Evolutionary conservation across 1,140 invertebrate species (phyloP).

Genomic region (Zelostemma sp.): DNA sequence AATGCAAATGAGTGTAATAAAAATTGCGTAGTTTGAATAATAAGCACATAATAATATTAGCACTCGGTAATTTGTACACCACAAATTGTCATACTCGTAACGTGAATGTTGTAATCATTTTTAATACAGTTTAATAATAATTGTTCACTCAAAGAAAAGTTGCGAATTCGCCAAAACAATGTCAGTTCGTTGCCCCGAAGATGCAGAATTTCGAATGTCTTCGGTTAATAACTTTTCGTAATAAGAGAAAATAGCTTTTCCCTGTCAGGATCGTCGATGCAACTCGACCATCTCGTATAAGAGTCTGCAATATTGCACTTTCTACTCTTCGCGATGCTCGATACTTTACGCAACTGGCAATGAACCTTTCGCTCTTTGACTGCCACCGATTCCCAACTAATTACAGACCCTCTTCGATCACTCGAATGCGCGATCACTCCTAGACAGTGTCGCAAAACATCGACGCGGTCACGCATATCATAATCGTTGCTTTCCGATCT

Average conservation of each 20-base stretch:
- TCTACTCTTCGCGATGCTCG: constrained; percentile 32
- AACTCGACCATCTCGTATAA: constrained; percentile 40
- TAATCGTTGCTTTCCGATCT: too few species aligned
- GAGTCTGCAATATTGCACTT: constrained; percentile 40
- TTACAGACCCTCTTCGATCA: not conserved
- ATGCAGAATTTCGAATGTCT: not conserved
- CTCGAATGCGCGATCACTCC: not conserved
- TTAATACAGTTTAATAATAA: too few species aligned
- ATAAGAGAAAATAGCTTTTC: constrained; percentile 48
- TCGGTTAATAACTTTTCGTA: constrained; percentile 48
- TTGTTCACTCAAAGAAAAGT: too few species aligned
- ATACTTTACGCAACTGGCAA: constrained; percentile 48
- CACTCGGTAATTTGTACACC: too few species aligned
- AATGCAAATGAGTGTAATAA: too few species aligned
- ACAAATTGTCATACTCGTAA: too few species aligned
- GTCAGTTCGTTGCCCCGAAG: too few species aligned
- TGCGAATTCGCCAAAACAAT: too few species aligned
- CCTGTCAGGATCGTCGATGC: constrained; percentile 31
- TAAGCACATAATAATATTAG: too few species aligned
- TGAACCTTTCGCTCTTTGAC: constrained; percentile 37
- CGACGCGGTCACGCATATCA: not conserved
- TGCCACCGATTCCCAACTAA: constrained; percentile 12
- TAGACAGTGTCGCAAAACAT: not conserved
- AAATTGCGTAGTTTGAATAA: too few species aligned
- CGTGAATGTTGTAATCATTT: too few species aligned